Percentiles rank a stretch among this genome's conserved stretches.
phyloP scores from a whole-genome alignment of 2,888 invertebrate genomes.

The Alloscopus bannaensis region DNA sequence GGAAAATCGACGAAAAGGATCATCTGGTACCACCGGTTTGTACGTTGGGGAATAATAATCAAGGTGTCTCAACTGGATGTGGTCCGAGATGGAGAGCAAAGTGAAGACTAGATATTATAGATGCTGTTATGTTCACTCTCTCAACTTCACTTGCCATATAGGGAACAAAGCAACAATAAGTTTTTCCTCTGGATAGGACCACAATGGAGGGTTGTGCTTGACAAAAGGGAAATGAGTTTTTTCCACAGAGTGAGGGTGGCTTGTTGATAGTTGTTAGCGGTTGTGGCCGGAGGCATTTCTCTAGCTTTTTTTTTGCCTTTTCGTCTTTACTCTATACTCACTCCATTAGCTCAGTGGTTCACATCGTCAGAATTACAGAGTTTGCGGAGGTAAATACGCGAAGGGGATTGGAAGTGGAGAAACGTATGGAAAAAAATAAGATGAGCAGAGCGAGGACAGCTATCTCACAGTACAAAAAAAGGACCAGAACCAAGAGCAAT shows the following conservation, averaged over 20 bases:
- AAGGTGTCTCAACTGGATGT: slow-evolving; percentile 23
- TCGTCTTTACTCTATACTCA: slow-evolving; percentile 12
- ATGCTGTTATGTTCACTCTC: slow-evolving; percentile 50
- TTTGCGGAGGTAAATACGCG: slow-evolving; percentile 1
- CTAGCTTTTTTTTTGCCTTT: slow-evolving; percentile 25
- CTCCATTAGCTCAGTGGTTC: slow-evolving; percentile 14
- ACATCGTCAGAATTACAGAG: slow-evolving; percentile 23
- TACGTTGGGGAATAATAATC: background rate
- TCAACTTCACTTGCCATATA: slow-evolving; percentile 53
- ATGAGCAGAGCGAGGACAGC: slow-evolving; percentile 7
- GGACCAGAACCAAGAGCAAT: slow-evolving; percentile 5
- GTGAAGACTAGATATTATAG: slow-evolving; percentile 10
- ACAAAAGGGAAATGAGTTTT: slow-evolving; percentile 73
- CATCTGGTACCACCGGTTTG: slow-evolving; percentile 52
- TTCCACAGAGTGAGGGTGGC: slow-evolving; percentile 71
- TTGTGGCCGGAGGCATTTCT: slow-evolving; percentile 71
- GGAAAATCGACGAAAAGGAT: no score
- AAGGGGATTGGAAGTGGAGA: slow-evolving; percentile 11
- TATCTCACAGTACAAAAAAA: background rate
- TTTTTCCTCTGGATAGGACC: slow-evolving; percentile 65
- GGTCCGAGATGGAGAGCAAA: background rate
- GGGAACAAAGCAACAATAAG: slow-evolving; percentile 62
- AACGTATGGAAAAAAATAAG: slow-evolving; percentile 1
- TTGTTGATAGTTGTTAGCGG: slow-evolving; percentile 73
- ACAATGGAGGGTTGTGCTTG: slow-evolving; percentile 66